Evolutionary conservation across 2,113 vertebrate genomes (phyloP).

Genomic region (Halichoerus grypus): DNA sequence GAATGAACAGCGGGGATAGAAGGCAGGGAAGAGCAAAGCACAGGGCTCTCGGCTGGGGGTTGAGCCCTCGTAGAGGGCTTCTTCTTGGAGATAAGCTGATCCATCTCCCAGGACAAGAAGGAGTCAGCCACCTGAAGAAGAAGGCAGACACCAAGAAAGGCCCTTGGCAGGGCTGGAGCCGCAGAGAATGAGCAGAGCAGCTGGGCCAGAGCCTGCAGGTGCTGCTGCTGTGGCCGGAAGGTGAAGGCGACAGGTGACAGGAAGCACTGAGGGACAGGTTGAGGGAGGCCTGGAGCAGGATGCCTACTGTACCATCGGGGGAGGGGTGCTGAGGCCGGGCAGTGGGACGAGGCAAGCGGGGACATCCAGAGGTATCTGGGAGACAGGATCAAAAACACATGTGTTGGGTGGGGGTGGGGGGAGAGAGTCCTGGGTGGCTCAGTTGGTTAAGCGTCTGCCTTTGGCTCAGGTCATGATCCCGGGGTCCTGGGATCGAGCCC

Average conservation of each 20-base stretch:
- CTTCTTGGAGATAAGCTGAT: not conserved
- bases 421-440: no score
- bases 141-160: fast-evolving
- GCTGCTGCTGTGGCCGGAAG: not conserved
- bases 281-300: no score
- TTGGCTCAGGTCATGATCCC: no score
- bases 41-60: not conserved
- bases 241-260: not conserved
- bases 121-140: not conserved
- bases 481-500: no score
- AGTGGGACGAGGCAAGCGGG: fast-evolving
- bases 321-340: not conserved
- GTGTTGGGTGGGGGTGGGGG: no score
- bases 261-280: not conserved
- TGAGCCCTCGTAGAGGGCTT: not conserved
- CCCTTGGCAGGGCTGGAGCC: not conserved
- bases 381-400: not conserved
- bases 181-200: not conserved
- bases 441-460: no score
- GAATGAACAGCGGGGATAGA: not conserved
- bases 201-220: not conserved
- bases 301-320: not conserved
- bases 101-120: not conserved
- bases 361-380: not conserved
- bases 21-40: not conserved